Evolutionary conservation across 2,113 vertebrate genomes (phyloP).

Genomic region (Daphoenositta chrysoptera): DNA sequence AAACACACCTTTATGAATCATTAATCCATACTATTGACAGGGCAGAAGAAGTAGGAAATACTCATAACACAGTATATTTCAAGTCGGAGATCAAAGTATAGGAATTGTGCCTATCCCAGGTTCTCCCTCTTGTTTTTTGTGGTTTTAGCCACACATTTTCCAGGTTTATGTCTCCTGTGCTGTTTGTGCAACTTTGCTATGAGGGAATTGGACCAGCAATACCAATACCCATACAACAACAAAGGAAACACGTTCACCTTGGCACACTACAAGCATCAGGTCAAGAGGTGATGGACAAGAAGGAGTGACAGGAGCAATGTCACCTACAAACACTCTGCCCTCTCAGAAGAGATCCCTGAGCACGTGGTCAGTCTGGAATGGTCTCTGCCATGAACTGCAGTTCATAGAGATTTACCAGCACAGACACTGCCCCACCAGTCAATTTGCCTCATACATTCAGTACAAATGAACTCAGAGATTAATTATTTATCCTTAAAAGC

Average conservation of each 20-base stretch:
- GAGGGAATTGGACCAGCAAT: not conserved
- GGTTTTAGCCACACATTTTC: not conserved
- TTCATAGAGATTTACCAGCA: not conserved
- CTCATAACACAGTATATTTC: not conserved
- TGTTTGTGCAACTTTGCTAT: not conserved
- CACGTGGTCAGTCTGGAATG: rapidly evolving
- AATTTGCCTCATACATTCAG: not conserved
- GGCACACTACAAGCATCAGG: rapidly evolving
- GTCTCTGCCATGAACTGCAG: not conserved
- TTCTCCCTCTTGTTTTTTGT: not conserved
- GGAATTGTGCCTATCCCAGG: not conserved
- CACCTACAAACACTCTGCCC: not conserved
- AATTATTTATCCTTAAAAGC: not conserved
- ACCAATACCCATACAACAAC: not conserved
- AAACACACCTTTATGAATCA: conserved; percentile 19
- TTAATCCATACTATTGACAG: not conserved
- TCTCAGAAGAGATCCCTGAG: not conserved
- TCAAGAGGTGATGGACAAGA: not conserved
- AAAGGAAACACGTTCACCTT: not conserved
- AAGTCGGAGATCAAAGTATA: not conserved
- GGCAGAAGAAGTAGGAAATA: not conserved
- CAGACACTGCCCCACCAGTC: not conserved
- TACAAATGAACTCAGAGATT: not conserved
- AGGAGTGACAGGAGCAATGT: not conserved
- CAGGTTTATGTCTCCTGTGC: not conserved